Base-by-base conservation (phyloP, 2,797 vertebrate species). In the Nannoperca obscura region DNA sequence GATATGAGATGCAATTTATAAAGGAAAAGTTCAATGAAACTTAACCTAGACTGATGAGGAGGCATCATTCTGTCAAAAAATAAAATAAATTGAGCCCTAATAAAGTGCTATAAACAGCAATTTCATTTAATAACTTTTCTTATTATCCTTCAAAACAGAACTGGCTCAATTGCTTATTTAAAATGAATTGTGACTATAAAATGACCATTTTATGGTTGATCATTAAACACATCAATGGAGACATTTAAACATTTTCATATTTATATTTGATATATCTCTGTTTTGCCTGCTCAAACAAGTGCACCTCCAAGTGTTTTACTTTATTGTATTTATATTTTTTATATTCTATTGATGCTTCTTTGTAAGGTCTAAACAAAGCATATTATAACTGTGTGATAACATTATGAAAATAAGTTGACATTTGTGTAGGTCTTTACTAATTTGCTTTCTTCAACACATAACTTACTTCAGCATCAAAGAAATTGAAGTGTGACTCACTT, bases 31-130 rank as follows among this genome's bases (percentile, higher is more conserved):
- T 89, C 72, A 90, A 69, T 82, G 50, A 82, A 83, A 82, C 69
- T 81, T 86, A 86, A 86, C 76, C 86, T 64, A 66, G 61, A 64
- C 63, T 86, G 83, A 89, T 83, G 73, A 85, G 61, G 76, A 90
- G 79, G 58, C 76, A 72, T 78, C 75, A 82, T 82, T 84, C 76
- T 88, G 82, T 88, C 81, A 85, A 52, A 53, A 85, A 81, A 74
- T 1, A 49, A 73, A 79, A 79, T 64, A 59, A 76, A 68, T 24
- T 32, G 27, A 73, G 32, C 27, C 58, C n/a, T 40, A n/a, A 64
- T 69, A 78, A 85, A 58, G 17, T 72, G 54, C 69, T 82, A 66
- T 61, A 79, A 80, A 84, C 61, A 54, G 46, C 68, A 73, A 81
- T 67, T 79, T 65, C 20, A 52, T 74, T 86, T 49, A 55, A 4